Conservation (phyloP, 2,797 vertebrate genomes). For the Antrozous pallidus region DNA sequence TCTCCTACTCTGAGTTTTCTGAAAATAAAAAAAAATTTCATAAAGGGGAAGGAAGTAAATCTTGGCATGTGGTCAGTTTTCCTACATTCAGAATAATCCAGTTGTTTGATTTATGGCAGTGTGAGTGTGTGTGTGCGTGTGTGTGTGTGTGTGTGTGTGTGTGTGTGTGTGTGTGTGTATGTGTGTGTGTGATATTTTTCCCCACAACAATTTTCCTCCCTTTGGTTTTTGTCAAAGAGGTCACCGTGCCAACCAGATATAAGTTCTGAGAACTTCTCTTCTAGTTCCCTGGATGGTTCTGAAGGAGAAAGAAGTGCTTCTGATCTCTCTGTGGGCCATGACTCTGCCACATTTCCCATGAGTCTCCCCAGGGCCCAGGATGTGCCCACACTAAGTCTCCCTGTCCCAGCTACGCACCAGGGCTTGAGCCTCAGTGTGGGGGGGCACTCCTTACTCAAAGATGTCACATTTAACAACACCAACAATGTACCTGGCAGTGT, state of each 20-base stretch:
- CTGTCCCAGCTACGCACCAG: neutral
- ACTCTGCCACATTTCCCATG: neutral
- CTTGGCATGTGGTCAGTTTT: neutral
- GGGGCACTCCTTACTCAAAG: neutral
- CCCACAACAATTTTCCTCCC: neutral
- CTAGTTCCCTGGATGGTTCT: neutral
- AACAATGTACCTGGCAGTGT: accelerated
- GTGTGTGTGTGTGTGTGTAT: neutral
- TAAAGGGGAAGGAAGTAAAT: neutral
- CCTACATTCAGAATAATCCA: neutral
- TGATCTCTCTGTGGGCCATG: neutral
- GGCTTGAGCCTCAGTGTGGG: neutral
- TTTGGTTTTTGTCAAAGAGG: neutral
- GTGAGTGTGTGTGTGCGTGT: neutral
- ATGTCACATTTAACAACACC: neutral
- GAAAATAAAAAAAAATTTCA: neutral
- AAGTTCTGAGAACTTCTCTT: slow-evolving; percentile 26
- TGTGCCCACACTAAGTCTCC: neutral
- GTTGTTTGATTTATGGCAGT: neutral
- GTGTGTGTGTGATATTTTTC: neutral
- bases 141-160: neutral
- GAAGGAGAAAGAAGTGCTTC: slow-evolving; percentile 1
- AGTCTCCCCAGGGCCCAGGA: neutral
- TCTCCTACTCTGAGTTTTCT: neutral
- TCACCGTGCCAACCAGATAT: neutral